phyloP scores from a whole-genome alignment of 2,113 vertebrate genomes.

The Choloepus hoffmanni region DNA sequence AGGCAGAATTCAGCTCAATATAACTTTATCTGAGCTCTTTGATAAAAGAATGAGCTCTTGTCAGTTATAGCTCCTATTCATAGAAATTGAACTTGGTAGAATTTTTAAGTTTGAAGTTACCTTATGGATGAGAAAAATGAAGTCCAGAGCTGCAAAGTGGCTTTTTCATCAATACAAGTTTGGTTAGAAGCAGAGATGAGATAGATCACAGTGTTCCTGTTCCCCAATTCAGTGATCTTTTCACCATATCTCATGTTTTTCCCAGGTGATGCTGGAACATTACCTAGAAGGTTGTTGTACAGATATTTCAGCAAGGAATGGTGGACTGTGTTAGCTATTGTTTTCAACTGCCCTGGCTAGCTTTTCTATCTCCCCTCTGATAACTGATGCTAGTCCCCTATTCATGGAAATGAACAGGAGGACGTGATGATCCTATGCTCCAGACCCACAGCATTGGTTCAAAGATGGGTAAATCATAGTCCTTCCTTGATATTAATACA shows the following conservation, averaged over 20 bases:
- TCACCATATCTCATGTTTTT: neutral
- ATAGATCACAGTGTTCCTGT: too few species aligned
- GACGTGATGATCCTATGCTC: neutral
- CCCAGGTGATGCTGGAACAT: neutral
- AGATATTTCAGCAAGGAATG: neutral
- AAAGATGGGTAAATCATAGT: neutral
- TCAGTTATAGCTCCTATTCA: neutral
- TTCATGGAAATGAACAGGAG: neutral
- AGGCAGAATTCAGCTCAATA: neutral
- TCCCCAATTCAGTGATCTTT: neutral
- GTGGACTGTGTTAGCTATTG: accelerated
- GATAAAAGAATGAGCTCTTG: neutral
- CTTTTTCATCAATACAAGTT: neutral
- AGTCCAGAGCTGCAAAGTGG: neutral
- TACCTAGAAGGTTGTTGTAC: accelerated
- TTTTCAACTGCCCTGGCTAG: neutral
- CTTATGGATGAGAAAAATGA: accelerated
- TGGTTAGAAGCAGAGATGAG: neutral
- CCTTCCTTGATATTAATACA: neutral
- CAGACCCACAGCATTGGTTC: too few species aligned
- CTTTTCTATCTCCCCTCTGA: neutral
- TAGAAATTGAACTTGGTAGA: neutral
- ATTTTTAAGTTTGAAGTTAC: neutral
- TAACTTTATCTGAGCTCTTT: neutral
- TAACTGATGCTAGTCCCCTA: neutral